Base-by-base conservation (phyloP, 2,888 invertebrate genomes). In the Alloplasta piceator region DNA sequence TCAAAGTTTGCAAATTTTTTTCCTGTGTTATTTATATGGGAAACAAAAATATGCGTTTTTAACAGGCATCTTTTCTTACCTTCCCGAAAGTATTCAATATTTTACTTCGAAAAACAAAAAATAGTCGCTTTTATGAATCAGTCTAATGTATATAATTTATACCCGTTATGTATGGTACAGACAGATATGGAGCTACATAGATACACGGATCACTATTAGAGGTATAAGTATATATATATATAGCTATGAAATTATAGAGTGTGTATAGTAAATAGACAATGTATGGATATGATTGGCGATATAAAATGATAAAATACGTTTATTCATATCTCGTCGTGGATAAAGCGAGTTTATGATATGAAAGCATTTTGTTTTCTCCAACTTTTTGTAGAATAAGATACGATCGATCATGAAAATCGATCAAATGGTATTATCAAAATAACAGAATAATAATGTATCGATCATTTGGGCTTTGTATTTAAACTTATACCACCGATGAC, bases 101-200 rank as follows among this genome's bases (percentile, higher is more conserved):
- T n/a, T n/a, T n/a, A n/a, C n/a, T n/a, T n/a, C n/a, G n/a, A n/a
- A n/a, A n/a, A n/a, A n/a, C n/a, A n/a, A n/a, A n/a, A n/a, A n/a
- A n/a, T n/a, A n/a, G n/a, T n/a, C n/a, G n/a, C n/a, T n/a, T n/a
- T n/a, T n/a, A n/a, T n/a, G n/a, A n/a, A n/a, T n/a, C n/a, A n/a
- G n/a, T n/a, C n/a, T n/a, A n/a, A n/a, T 85, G 86, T 85, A 86
- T 82, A 83, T 79, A 83, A 86, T 86, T 82, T 84, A 81, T 83
- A 84, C 84, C 83, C 82, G 82, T 77, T 81, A 77, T 81, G 81
- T 85, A 83, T 82, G 77, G 85, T 86, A 90, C 85, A 90, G 89
- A 89, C 87, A 89, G 86, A 88, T 85, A 88, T 89, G 88, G 85
- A 86, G 80, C 87, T 88, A 89, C 86, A 87, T 86, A 88, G 88